Evolutionary conservation across 2,888 invertebrate genomes (phyloP), one percentile per base, ranked within the genome.

Genomic region (Leptopilina drosophilae): DNA sequence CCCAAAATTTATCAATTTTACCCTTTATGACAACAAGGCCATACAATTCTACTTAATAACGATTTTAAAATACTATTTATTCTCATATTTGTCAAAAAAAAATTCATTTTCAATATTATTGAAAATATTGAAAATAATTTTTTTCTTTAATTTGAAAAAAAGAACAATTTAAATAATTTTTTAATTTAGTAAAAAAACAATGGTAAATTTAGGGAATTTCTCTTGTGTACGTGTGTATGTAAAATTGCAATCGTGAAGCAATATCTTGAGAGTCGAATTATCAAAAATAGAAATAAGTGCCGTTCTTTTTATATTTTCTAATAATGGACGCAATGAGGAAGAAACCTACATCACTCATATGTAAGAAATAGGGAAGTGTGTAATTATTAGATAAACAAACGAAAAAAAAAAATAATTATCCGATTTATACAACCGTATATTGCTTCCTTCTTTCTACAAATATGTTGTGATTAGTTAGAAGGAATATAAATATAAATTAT

Each of bases 271-370:
- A 73, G 69, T 73, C 69, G 69, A 56, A 73, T 73, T 73, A 56
- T 73, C 33, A 73, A 73, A 73, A 56, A 11, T 73, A 73, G 69
- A 53, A 26, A 56, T 56, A 73, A 53, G 69, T 73, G 69, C 69
- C 53, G 69, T 73, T 73, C 69, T 73, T 42, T 53, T 73, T 73
- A 56, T 73, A 53, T 73, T 64, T 67, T 73, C 26, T 73, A 73
- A 69, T 26, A 49, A 33, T 33, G 33, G 49, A 49, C 14, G 33
- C 49, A 56, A 26, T 33, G 14, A 73, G 53, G 14, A 69, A 69
- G 26, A 53, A 49, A 49, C 49, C 20, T 69, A 73, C 56, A 73
- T 73, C 56, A 73, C 69, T 33, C 53, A 20, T 20, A 20, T 26
- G 12, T 69, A 69, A 69, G 49, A 26, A 69, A 69, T 69, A 69